Percentiles rank a stretch among this genome's conserved stretches.
These are phyloP conservation scores for Tridacna crocea DNA, from an alignment of 2,888 invertebrate species.

Conservation along the genomic window DNA sequence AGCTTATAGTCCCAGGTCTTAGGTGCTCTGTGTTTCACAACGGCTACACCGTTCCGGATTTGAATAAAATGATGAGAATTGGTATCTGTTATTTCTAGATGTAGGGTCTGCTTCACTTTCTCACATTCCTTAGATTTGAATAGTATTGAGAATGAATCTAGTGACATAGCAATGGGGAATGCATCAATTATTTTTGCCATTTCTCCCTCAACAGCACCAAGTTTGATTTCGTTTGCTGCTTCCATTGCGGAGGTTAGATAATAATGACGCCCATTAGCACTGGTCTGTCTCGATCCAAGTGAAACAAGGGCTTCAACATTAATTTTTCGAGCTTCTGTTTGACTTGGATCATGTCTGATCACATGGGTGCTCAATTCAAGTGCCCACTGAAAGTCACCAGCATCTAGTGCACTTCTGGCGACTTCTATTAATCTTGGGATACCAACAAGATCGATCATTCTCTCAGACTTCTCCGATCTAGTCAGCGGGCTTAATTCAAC, in stretches of 20 bases:
- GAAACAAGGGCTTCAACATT: slow-evolving; percentile 66
- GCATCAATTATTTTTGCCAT: slow-evolving; percentile 36
- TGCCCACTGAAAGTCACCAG: slow-evolving; percentile 75
- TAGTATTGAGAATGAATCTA: slow-evolving; percentile 62
- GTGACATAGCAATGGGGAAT: slow-evolving; percentile 57
- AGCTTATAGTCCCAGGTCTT: slow-evolving; percentile 62
- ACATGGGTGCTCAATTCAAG: slow-evolving; percentile 71
- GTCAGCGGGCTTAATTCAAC: slow-evolving; percentile 70
- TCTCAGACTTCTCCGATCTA: slow-evolving; percentile 63
- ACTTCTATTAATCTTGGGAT: slow-evolving; percentile 45
- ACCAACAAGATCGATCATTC: slow-evolving; percentile 69
- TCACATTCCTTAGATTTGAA: slow-evolving; percentile 64
- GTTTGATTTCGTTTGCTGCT: slow-evolving; percentile 59
- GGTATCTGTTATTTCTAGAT: slow-evolving; percentile 47
- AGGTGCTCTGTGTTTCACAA: slow-evolving; percentile 45
- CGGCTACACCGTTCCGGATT: slow-evolving; percentile 69
- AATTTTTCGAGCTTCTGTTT: slow-evolving; percentile 64
- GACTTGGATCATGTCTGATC: slow-evolving; percentile 49
- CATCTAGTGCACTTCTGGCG: slow-evolving; percentile 66
- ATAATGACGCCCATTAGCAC: slow-evolving; percentile 74
- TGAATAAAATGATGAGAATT: slow-evolving; percentile 59
- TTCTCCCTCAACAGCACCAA: slow-evolving; percentile 14
- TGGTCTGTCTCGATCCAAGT: slow-evolving; percentile 68
- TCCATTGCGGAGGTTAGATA: slow-evolving; percentile 75
- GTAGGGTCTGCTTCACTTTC: slow-evolving; percentile 44